These are phyloP conservation scores for Clistopyga incitator DNA, from an alignment of 2,888 invertebrate species.

Conservation along the genomic window DNA sequence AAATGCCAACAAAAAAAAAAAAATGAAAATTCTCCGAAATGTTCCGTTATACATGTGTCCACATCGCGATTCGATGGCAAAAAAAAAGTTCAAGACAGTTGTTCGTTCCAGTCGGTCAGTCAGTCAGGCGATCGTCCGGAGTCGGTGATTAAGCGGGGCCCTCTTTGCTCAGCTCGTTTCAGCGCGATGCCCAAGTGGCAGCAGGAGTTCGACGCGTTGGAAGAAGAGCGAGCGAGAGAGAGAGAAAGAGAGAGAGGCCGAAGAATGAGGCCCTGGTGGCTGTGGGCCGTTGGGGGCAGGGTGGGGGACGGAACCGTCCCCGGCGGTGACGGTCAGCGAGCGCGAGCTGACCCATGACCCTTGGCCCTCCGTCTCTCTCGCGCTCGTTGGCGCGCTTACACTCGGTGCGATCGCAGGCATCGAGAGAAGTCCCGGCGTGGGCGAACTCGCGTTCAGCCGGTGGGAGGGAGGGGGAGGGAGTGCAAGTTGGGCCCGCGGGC, in stretches of 20 bases:
- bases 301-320: constrained; percentile 79
- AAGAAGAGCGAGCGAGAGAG: constrained; percentile 61
- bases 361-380: constrained; percentile 66
- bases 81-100: constrained; percentile 16
- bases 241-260: constrained; percentile 44
- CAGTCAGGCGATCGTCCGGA: constrained; percentile 64
- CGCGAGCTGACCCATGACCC: constrained; percentile 83
- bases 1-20: background rate
- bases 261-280: constrained; percentile 59
- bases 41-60: constrained; percentile 3
- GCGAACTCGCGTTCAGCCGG: constrained; percentile 77
- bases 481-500: constrained; percentile 84
- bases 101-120: constrained; percentile 69
- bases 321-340: constrained; percentile 84
- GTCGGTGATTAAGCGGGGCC: constrained; percentile 75
- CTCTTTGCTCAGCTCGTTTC: constrained; percentile 60
- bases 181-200: constrained; percentile 45
- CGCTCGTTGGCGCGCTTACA: constrained; percentile 71
- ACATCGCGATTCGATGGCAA: constrained; percentile 6
- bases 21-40: background rate
- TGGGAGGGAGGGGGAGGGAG: constrained; percentile 38
- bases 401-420: constrained; percentile 67
- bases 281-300: constrained; percentile 59
- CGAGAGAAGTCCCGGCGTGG: constrained; percentile 76
- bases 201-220: constrained; percentile 68